These are phyloP conservation scores for Archips xylosteana DNA, from an alignment of 2,888 invertebrate genomes.

Conservation along the genomic window DNA sequence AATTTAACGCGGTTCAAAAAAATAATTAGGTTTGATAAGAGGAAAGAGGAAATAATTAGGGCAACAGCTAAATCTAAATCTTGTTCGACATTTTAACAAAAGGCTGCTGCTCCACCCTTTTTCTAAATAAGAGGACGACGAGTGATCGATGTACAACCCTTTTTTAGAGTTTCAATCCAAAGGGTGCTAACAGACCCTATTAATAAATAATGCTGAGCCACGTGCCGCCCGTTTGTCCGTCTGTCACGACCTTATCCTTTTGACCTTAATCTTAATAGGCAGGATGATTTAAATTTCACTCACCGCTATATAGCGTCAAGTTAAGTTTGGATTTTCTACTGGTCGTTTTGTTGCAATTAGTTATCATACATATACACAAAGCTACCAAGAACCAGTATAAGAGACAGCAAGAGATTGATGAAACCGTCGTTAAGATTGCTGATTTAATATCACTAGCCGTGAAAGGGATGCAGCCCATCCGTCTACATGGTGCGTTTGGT, in stretches of 20 bases:
- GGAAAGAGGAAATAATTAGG: neutral
- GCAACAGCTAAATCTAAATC: neutral
- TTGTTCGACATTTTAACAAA: neutral
- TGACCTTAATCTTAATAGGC: neutral
- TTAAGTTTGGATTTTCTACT: too few relatives aligned
- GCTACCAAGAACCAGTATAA: too few relatives aligned
- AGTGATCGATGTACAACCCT: neutral
- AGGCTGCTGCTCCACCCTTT: neutral
- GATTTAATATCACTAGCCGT: too few relatives aligned
- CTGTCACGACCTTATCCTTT: neutral
- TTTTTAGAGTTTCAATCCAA: neutral
- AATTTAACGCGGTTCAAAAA: too few relatives aligned
- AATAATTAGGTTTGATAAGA: too few relatives aligned
- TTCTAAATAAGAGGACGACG: neutral
- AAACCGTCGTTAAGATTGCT: too few relatives aligned
- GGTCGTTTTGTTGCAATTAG: too few relatives aligned
- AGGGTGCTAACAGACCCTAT: neutral
- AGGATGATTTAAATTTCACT: neutral
- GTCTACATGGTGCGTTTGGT: too few relatives aligned
- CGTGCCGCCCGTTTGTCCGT: neutral
- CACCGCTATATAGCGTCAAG: too few relatives aligned
- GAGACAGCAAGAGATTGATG: too few relatives aligned
- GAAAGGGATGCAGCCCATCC: too few relatives aligned
- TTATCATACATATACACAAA: too few relatives aligned
- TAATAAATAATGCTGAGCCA: neutral